These are phyloP conservation scores for Gasterosteus aculeatus DNA, from an alignment of 2,113 vertebrate genomes.

Conservation along the genomic window DNA sequence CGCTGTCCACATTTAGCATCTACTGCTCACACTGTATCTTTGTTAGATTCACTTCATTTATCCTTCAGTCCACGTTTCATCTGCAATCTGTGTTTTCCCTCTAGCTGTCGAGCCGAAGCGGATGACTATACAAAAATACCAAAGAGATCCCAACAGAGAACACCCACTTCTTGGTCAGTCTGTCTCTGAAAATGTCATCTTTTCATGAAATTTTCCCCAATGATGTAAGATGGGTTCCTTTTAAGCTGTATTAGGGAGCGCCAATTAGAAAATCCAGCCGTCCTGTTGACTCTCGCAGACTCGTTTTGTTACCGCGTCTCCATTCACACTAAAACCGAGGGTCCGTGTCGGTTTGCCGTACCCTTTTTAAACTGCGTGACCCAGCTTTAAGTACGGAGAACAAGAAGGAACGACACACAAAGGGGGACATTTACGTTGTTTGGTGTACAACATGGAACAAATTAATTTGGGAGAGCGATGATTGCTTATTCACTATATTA, in stretches of 20 bases:
- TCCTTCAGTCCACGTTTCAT: neutral
- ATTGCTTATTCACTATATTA: no score
- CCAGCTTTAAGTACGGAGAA: neutral
- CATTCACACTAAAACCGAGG: neutral
- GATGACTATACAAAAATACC: slow-evolving; percentile 49
- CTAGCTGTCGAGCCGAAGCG: slow-evolving; percentile 26
- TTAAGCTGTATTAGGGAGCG: neutral
- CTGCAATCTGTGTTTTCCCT: neutral
- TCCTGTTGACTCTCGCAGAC: neutral
- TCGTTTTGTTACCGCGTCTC: neutral
- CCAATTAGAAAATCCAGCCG: neutral
- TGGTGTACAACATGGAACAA: neutral
- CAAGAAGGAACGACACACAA: neutral
- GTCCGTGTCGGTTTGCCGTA: neutral
- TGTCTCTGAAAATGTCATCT: neutral
- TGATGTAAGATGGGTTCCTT: neutral
- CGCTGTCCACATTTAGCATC: neutral
- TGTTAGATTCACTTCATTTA: neutral
- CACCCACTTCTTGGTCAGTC: slow-evolving; percentile 73
- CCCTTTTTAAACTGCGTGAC: neutral
- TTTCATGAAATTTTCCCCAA: neutral
- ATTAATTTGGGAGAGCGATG: neutral
- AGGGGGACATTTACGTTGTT: neutral
- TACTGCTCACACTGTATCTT: neutral
- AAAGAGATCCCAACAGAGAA: slow-evolving; percentile 31